phyloP scores from a whole-genome alignment of 2,797 vertebrate species.

The Pampus argenteus region DNA sequence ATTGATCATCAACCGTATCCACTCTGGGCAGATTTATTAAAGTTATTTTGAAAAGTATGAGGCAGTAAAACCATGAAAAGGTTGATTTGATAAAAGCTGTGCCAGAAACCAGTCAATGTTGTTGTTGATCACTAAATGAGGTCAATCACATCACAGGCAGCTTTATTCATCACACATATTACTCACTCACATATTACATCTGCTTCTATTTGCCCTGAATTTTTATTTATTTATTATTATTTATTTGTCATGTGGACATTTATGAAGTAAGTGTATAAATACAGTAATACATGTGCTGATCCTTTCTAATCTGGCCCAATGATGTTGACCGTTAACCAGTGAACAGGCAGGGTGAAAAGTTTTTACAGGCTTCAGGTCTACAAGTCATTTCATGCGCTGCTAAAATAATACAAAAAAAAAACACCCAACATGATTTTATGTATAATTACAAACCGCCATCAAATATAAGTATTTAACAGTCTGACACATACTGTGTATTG shows the following conservation, averaged over 20 bases:
- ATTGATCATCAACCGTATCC: conserved; percentile 53
- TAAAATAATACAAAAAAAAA: not conserved
- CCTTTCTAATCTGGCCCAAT: not conserved
- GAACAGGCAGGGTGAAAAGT: not conserved
- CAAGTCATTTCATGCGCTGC: not conserved
- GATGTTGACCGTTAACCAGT: not conserved
- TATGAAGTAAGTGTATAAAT: not conserved
- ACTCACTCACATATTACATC: no score
- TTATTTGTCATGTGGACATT: not conserved
- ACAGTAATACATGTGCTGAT: not conserved
- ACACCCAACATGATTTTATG: not conserved
- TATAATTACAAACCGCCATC: conserved; percentile 28
- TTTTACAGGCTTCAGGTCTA: conserved; percentile 1
- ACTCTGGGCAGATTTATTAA: conserved; percentile 42
- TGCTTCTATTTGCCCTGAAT: not conserved
- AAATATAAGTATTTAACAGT: conserved; percentile 9
- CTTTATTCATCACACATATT: not conserved
- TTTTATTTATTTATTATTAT: not conserved
- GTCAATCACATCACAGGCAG: not conserved
- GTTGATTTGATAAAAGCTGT: conserved; percentile 25
- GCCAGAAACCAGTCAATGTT: conserved; percentile 36
- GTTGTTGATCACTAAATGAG: conserved; percentile 19
- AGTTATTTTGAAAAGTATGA: conserved; percentile 40
- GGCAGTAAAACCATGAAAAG: conserved; percentile 52
- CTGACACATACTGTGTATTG: conserved; percentile 10